Evolutionary conservation across 2,113 vertebrate species (phyloP).

Genomic region (Ictalurus punctatus): DNA sequence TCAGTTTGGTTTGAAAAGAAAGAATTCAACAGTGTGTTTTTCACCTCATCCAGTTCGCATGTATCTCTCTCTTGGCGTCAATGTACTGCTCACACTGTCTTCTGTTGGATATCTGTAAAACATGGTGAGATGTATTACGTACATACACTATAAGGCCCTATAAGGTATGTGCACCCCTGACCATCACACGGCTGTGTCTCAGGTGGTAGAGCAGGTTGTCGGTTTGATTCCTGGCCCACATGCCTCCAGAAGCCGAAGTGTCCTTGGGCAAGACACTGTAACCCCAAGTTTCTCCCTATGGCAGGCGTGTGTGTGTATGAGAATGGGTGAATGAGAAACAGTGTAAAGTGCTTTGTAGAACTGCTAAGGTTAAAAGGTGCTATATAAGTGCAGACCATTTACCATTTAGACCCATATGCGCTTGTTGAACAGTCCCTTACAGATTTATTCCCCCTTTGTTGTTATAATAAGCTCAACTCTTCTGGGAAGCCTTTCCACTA

Average conservation of each 20-base stretch:
- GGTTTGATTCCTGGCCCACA: too few species aligned
- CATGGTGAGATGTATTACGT: too few species aligned
- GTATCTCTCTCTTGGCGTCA: background rate
- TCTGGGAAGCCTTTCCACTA: background rate
- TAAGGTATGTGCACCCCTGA: background rate
- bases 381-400: too few species aligned
- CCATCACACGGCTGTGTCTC: too few species aligned
- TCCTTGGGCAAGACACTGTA: too few species aligned
- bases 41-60: constrained; percentile 7
- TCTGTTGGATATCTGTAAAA: constrained; percentile 5
- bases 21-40: background rate
- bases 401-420: background rate
- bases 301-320: too few species aligned
- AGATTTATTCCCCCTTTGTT: background rate
- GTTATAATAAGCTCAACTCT: background rate
- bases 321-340: too few species aligned
- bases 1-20: background rate
- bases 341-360: too few species aligned
- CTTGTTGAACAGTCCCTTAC: background rate
- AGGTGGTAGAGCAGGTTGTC: too few species aligned
- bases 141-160: background rate
- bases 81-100: constrained; percentile 18
- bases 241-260: too few species aligned
- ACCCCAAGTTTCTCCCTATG: too few species aligned
- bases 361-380: too few species aligned